These are phyloP conservation scores for Caenorhabditis sp. DNA, from an alignment of 2,888 invertebrate genomes.

Conservation along the genomic window DNA sequence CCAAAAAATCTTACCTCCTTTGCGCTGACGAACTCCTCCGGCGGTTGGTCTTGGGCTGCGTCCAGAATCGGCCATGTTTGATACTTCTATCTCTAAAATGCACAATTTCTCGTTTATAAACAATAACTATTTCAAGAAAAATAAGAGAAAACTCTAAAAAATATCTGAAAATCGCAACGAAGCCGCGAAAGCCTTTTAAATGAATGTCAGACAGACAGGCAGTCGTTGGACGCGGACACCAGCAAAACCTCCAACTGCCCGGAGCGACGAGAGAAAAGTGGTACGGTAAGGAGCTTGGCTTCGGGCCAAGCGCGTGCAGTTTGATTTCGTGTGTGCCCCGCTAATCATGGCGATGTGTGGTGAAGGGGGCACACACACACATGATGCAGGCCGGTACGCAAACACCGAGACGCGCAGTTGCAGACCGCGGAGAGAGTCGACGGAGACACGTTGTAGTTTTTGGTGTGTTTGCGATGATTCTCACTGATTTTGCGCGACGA, in stretches of 20 bases:
- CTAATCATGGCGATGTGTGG: background rate
- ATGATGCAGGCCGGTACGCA: constrained; percentile 40
- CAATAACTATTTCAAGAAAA: constrained; percentile 22
- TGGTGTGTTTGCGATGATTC: background rate
- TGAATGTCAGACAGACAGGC: constrained; percentile 28
- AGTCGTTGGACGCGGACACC: constrained; percentile 4
- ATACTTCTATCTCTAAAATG: constrained; percentile 18
- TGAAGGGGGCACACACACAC: constrained; percentile 61
- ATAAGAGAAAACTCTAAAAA: background rate
- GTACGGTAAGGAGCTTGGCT: constrained; percentile 65
- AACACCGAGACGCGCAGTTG: constrained; percentile 45
- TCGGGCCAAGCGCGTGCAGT: constrained; percentile 69
- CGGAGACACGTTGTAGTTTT: constrained; percentile 61
- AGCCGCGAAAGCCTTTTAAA: background rate
- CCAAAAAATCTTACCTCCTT: constrained; percentile 66
- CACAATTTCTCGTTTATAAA: background rate
- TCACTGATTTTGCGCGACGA: background rate
- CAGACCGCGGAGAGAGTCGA: constrained; percentile 27
- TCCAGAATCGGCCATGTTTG: constrained; percentile 77
- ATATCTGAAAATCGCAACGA: constrained; percentile 14
- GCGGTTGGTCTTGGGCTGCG: constrained; percentile 78
- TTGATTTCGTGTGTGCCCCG: constrained; percentile 65
- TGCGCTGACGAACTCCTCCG: constrained; percentile 71
- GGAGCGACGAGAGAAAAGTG: background rate
- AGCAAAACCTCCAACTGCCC: constrained; percentile 50